Evolutionary conservation across 2,113 vertebrate genomes (phyloP), one percentile per base, ranked within the genome.

Genomic region (Murina feae): DNA sequence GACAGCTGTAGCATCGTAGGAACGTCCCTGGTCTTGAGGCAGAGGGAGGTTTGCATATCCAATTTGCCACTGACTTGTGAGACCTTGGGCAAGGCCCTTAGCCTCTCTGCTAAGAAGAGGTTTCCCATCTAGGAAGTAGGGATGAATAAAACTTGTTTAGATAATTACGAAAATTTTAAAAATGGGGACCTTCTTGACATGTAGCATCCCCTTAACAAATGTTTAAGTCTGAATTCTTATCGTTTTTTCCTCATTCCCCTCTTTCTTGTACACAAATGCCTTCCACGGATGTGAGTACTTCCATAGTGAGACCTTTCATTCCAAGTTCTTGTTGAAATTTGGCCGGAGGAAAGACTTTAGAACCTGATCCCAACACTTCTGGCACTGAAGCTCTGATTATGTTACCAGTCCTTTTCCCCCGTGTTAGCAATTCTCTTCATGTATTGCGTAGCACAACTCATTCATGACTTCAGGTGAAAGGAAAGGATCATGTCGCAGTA

Each of bases 401-500:
- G 81, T 92, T n/a, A 53, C 39, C 13, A 71, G 75, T 68, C 35
- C 35, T 91, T 89, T 89, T 42, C 17, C 80, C 37, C 79, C 42
- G 69, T 42, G 68, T 94, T 80, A 85, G 92, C 87, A 63, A 53
- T 82, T 95, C 95, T 94, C 88, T 92, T 93, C 53, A 11, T 53
- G 44, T 93, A n/a, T 82, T 82, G 78, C 72, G 81, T 87, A 90
- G 53, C 78, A 74, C 90, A 91, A 51, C 89, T 93, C 90, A 71
- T 82, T 96, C 74, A 44, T 76, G 82, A 95, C 88, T 95, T 85
- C 25, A 47, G 86, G 53, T 94, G 42, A 79, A 84, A 93, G 87
- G 72, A 94, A 93, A 95, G 76, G 72, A 83, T 94, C 97, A 91
- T 94, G 74, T 92, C 90, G 68, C 74, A 37, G n/a, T 80, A 82